These are phyloP conservation scores for Anguilla marmorata DNA, from an alignment of 2,797 vertebrate species.

Conservation along the genomic window DNA sequence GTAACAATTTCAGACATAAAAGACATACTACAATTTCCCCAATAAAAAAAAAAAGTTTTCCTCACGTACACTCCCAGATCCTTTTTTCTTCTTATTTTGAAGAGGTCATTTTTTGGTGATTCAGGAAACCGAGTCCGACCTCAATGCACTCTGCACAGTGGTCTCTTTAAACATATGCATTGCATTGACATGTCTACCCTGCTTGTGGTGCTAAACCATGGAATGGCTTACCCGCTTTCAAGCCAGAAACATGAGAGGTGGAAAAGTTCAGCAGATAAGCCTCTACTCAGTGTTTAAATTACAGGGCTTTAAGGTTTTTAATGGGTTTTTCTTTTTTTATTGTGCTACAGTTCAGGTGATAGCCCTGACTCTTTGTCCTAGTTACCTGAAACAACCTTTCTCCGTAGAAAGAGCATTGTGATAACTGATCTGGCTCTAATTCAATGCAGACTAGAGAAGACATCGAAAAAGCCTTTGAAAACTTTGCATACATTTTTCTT, in stretches of 20 bases:
- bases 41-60: slow-evolving; percentile 31
- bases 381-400: slow-evolving; percentile 17
- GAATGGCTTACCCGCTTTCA: slow-evolving; percentile 1
- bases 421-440: not conserved
- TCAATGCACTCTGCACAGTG: slow-evolving; percentile 6
- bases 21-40: slow-evolving; percentile 42
- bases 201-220: not conserved
- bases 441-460: not conserved
- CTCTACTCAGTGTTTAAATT: slow-evolving; percentile 5
- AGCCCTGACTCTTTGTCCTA: slow-evolving; percentile 5
- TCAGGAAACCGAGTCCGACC: slow-evolving; percentile 40
- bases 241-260: slow-evolving; percentile 15
- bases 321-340: slow-evolving; percentile 16
- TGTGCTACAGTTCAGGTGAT: not conserved
- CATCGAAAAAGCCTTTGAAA: not conserved
- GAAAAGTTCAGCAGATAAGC: not conserved
- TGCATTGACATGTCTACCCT: slow-evolving; percentile 1
- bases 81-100: slow-evolving; percentile 38
- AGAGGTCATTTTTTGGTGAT: slow-evolving; percentile 45
- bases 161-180: not conserved
- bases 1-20: slow-evolving; percentile 41
- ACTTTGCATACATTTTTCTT: not conserved
- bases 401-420: not conserved
- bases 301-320: slow-evolving; percentile 9
- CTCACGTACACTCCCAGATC: not conserved